Conservation (phyloP, 2,888 invertebrate species). For the Drosophila setosimentum region DNA sequence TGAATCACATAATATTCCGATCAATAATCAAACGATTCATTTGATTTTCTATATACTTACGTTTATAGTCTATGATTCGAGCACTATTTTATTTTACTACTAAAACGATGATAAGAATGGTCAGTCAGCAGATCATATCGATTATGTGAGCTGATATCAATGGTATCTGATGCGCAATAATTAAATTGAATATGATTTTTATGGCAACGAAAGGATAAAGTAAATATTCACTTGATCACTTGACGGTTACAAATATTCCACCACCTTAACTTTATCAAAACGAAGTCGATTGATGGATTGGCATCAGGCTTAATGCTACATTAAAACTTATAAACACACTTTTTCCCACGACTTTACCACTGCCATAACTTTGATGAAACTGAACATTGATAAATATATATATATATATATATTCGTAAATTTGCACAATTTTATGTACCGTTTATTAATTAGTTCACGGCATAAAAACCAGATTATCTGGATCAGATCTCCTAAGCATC, state of each 20-base stretch:
- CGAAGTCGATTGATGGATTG: not conserved
- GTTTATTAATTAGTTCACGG: not conserved
- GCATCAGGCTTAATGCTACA: not conserved
- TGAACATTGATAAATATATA: not conserved
- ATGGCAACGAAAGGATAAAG: not conserved
- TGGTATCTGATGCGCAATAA: not conserved
- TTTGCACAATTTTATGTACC: not conserved
- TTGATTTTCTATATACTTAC: not conserved
- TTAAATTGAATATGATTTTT: not conserved
- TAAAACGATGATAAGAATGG: constrained; percentile 1
- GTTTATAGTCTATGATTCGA: not conserved
- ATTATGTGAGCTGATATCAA: not conserved
- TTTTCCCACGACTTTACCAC: not conserved
- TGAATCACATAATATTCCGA: not conserved
- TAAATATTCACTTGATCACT: not conserved
- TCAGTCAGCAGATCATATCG: constrained; percentile 6
- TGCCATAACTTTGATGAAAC: not conserved
- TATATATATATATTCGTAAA: not conserved
- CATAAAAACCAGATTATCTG: constrained; percentile 43
- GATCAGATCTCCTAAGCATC: constrained; percentile 22
- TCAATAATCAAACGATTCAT: not conserved
- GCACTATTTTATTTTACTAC: constrained; percentile 3
- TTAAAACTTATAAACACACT: not conserved
- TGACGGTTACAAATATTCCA: not conserved
- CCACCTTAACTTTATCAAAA: not conserved